Base-by-base conservation (phyloP, 64 coral and sea anemone species). In the Porites lutea region DNA sequence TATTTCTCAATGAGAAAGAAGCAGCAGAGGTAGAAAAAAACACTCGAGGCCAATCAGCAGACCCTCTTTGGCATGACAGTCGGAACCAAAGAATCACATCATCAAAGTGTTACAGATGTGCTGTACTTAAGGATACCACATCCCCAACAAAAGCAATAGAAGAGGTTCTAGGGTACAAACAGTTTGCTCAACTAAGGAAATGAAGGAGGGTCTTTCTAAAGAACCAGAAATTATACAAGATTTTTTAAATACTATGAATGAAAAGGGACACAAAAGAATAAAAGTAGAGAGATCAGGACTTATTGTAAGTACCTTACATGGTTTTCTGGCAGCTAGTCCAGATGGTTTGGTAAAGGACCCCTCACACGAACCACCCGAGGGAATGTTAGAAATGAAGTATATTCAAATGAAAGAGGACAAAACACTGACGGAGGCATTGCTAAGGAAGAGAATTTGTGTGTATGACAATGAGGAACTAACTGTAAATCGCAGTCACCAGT, bases 81-180 rank as follows among this genome's bases (percentile, higher is more conserved):
- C 43, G 82, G 22, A 86, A 87, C n/a, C 67, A 69, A 52, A 75
- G 91, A 86, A 93, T 93, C 52, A 87, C 91, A 53, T 60, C 80
- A 48, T 92, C 90, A 47, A 86, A 87, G 58, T 76, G 70, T 48
- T 77, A 92, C 23, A 69, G 58, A 50, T 44, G 79, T 76, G 87
- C 87, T 58, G 51, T 71, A n/a, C 47, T 89, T 52, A 92, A 75
- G 59, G 59, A 52, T 15, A 52, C 79, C 15, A 92, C 90, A 8
- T 92, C 91, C 15, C 91, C 82, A 2, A 78, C 91, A 59, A 92
- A 92, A 55, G 83, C 91, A 46, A 69, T 92, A 87, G 12, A 61
- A 78, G 73, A 89, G 46, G 15, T 89, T 13, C 72, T 89, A 45
- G 87, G 87, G 47, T 89, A 77, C 72, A 89, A 48, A 13, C 14